A percentile compares a stretch with the other conserved stretches of the same genome.
Conservation (phyloP, 2,113 vertebrate genomes). For the Hassar affinis region DNA sequence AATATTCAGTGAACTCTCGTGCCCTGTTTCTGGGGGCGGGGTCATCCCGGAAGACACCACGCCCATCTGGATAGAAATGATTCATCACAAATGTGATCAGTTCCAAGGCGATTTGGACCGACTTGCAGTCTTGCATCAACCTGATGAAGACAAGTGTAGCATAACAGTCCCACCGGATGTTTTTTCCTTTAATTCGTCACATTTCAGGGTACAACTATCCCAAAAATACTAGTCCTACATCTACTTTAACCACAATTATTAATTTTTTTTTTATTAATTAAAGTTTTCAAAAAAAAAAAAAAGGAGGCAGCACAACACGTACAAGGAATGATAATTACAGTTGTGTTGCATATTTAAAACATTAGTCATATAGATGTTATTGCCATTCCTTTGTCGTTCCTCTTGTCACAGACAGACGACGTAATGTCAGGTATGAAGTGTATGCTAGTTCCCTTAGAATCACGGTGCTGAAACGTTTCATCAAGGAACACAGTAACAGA, state of each 20-base stretch:
- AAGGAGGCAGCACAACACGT: background rate
- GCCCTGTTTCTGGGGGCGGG: background rate
- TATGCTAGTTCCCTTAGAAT: background rate
- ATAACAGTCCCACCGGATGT: background rate
- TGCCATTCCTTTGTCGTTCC: background rate
- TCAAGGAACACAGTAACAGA: constrained; percentile 1
- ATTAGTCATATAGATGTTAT: background rate
- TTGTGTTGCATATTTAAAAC: background rate
- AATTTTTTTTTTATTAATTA: no score
- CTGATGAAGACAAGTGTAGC: background rate
- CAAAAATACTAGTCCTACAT: background rate
- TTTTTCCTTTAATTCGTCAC: background rate
- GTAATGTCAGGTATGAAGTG: background rate
- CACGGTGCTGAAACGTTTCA: background rate
- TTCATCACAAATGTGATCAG: no score
- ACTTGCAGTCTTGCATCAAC: background rate
- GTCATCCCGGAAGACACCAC: background rate
- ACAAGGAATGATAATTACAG: background rate
- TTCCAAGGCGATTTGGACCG: background rate
- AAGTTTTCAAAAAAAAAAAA: background rate
- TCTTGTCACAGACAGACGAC: background rate
- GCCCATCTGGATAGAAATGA: background rate
- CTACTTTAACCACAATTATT: background rate
- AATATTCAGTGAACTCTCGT: background rate
- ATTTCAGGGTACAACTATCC: background rate